Evolutionary conservation across 2,888 invertebrate species (phyloP).

Genomic region (Acanthoscelides obtectus): DNA sequence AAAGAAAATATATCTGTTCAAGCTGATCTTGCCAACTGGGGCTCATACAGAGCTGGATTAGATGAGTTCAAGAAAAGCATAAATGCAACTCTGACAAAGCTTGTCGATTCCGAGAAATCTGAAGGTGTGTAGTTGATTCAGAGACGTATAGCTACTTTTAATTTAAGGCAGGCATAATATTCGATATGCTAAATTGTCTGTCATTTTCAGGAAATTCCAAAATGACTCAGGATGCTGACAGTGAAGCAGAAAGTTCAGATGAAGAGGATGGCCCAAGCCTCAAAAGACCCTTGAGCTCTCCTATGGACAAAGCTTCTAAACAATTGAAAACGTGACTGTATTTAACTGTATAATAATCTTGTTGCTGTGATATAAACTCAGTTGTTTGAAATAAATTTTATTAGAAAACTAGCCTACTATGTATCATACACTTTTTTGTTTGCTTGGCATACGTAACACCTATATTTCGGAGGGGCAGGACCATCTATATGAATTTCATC

Average conservation of each 20-base stretch:
- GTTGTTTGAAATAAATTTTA: neutral
- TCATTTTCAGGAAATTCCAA: neutral
- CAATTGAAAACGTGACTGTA: neutral
- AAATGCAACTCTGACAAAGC: neutral
- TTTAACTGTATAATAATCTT: too few species aligned
- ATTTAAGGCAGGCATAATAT: too few species aligned
- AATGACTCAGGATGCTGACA: neutral
- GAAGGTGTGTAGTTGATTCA: neutral
- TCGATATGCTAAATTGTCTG: neutral
- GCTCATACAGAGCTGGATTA: neutral
- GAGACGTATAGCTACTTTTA: neutral
- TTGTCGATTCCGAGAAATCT: neutral
- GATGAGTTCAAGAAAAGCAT: neutral
- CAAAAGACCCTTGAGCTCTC: neutral
- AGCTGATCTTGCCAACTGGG: neutral
- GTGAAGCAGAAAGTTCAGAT: neutral
- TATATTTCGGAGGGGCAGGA: conserved; percentile 20
- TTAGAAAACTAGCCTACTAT: neutral
- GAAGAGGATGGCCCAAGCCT: neutral
- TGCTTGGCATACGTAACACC: conserved; percentile 13
- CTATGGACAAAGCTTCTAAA: neutral
- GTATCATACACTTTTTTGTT: neutral
- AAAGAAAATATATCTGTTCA: neutral
- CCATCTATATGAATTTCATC: conserved; percentile 22
- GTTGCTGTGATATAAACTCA: neutral